These are phyloP conservation scores for Stenodera caucasica DNA, from an alignment of 2,888 invertebrate species.

Conservation along the genomic window DNA sequence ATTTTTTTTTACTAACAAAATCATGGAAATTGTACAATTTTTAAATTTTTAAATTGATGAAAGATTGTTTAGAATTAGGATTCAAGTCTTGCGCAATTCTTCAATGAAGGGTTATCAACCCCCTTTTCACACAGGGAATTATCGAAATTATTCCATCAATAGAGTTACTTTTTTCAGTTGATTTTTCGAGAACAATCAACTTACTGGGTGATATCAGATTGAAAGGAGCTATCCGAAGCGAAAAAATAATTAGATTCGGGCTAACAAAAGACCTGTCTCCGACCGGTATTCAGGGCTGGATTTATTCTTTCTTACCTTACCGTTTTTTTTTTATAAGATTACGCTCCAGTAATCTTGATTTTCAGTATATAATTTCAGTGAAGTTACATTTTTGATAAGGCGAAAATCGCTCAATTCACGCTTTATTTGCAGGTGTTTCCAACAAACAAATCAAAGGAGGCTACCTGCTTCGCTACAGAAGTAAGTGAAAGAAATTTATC, in stretches of 20 bases:
- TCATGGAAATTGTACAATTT: too few species aligned
- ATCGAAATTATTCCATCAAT: not conserved
- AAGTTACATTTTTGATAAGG: not conserved
- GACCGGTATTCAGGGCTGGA: not conserved
- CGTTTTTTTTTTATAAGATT: not conserved
- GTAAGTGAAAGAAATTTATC: too few species aligned
- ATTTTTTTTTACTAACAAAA: too few species aligned
- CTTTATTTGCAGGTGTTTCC: conserved; percentile 48
- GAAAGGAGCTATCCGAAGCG: conserved; percentile 1
- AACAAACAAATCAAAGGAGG: conserved; percentile 75
- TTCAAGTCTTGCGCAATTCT: conserved; percentile 15
- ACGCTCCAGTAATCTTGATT: not conserved
- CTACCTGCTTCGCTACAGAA: conserved; percentile 74
- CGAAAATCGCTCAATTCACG: not conserved
- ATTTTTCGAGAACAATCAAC: not conserved
- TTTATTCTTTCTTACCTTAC: not conserved
- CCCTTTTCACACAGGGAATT: not conserved
- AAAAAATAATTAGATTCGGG: conserved; percentile 10
- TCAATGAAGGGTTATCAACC: conserved; percentile 18
- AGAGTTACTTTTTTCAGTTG: not conserved
- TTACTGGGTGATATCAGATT: not conserved
- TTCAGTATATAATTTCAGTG: not conserved
- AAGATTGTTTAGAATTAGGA: conserved; percentile 4
- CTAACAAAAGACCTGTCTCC: conserved; percentile 9
- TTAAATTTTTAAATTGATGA: not conserved